A percentile compares a stretch with the other conserved stretches of the same genome.
Evolutionary conservation across 1,140 invertebrate species (phyloP).

Genomic region (Saccostrea cuccullata): DNA sequence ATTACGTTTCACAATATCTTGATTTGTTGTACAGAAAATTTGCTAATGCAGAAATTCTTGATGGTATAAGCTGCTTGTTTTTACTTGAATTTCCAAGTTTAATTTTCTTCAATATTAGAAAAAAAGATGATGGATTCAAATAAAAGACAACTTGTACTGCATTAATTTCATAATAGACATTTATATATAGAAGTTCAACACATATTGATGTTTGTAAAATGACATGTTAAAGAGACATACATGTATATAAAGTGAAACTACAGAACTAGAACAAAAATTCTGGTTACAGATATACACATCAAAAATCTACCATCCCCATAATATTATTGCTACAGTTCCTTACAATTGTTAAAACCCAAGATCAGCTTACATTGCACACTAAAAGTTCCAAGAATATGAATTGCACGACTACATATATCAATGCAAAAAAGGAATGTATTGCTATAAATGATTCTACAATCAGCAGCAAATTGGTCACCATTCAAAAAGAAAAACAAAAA

Average conservation of each 20-base stretch:
- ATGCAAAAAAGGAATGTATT: constrained; percentile 1
- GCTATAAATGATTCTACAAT: background rate
- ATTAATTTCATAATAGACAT: constrained; percentile 13
- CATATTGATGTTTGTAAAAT: constrained; percentile 10
- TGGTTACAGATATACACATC: constrained; percentile 11
- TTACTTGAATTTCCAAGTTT: too few species aligned
- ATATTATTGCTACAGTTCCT: background rate
- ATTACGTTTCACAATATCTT: too few species aligned
- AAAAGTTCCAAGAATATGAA: background rate
- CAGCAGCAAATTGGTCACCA: background rate
- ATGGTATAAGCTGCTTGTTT: too few species aligned
- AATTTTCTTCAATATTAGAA: too few species aligned
- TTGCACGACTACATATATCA: background rate
- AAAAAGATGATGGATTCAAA: too few species aligned
- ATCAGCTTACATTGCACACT: constrained; percentile 5
- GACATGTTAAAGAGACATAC: constrained; percentile 3
- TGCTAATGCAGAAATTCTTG: too few species aligned
- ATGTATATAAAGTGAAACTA: background rate
- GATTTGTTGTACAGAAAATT: too few species aligned
- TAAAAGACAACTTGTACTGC: too few species aligned
- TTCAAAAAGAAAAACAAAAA: background rate
- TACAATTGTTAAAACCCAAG: background rate
- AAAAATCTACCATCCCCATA: constrained; percentile 16
- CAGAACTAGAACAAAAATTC: constrained; percentile 20
- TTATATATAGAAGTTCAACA: constrained; percentile 32